Base-by-base conservation (phyloP, 2,888 invertebrate species). In the Drosophila kambysellisi region DNA sequence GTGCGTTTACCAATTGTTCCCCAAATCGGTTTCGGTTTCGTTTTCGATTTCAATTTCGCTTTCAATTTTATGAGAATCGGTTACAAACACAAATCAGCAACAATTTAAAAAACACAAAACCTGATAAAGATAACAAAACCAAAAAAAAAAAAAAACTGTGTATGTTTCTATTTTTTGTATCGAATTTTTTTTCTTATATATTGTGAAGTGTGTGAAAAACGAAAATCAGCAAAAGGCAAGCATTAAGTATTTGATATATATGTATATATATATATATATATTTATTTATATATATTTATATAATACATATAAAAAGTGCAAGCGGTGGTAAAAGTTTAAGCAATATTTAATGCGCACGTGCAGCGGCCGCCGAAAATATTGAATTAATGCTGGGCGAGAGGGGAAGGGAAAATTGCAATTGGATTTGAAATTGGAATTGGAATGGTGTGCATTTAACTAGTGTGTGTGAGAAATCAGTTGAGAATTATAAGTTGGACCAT, bases 331-430 rank as follows among this genome's bases (percentile, higher is more conserved):
- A 68, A 62, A 39, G 20, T 37, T 33, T 33, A 32, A n/a, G 25
- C 30, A 41, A 33, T 25, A 17, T 6, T 53, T 56, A 75, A 53
- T 67, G 84, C 82, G 82, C 82, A 84, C 78, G 84, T 83, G 84
- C 82, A 82, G 60, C 79, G 57, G 46, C 71, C 63, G 53, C 54
- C 59, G 46, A 69, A 48, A 39, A 53, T 54, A 59, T 63, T 56
- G 29, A 29, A 67, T 9, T n/a, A 15, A 48, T 32, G 41, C 52
- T 39, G 62, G 48, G 25, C 8, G 25, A 46, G 17, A 15, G 17
- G 11, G 37, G 11, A 8, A 1, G 4, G 33, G n/a, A 8, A 15
- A 46, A 46, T 25, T 46, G 15, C 11, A 43, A 11, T 43, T 43
- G n/a, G 39, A 33, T 20, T 30, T 58, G 33, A 48, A 33, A 25